Base-by-base conservation (phyloP, 2,797 vertebrate genomes). In the Thunnus albacares region DNA sequence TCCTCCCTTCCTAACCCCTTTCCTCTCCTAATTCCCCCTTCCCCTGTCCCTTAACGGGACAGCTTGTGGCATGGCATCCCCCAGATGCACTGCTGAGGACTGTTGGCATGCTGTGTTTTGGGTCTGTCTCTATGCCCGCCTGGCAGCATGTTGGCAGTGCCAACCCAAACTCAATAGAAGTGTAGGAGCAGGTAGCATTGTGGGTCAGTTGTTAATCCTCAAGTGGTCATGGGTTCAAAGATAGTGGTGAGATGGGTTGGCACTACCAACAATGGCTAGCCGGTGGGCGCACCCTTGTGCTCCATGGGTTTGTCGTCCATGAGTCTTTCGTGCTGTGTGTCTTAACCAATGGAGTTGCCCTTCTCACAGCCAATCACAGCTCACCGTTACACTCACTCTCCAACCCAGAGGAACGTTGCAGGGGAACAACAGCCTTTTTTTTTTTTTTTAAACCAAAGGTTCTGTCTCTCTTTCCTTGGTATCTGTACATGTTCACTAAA, bases 91-190 rank as follows among this genome's bases (percentile, higher is more conserved):
- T 93, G 90, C 92, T 93, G 84, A 93, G 87, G 87, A 90, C 86
- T 94, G 92, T 95, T 92, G 80, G 95, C 95, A 96, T 96, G 95
- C 83, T 93, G 87, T 95, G 94, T 94, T 94, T 94, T 92, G 88
- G 90, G 89, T 94, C 91, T 94, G 94, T 96, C 93, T 93, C 76
- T 67, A 67, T 93, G 85, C 84, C 87, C 81, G 64, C 86, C 80
- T 59, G 87, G 93, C 91, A 87, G 87, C 89, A 61, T 75, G 85
- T 92, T 78, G 90, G 93, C 90, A 93, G 94, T 91, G 93, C 91
- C 95, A 92, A 92, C 94, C 93, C 87, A 80, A 86, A 89, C 90
- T 91, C 89, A 30, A 59, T 52, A 76, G 51, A 77, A 66, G 26
- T 41, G 20, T 55, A 68, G 64, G 63, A 74, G 75, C 67, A 77